A percentile compares a stretch with the other conserved stretches of the same genome.
Evolutionary conservation across 2,797 vertebrate genomes (phyloP).

Genomic region (Crocidura indochinensis): DNA sequence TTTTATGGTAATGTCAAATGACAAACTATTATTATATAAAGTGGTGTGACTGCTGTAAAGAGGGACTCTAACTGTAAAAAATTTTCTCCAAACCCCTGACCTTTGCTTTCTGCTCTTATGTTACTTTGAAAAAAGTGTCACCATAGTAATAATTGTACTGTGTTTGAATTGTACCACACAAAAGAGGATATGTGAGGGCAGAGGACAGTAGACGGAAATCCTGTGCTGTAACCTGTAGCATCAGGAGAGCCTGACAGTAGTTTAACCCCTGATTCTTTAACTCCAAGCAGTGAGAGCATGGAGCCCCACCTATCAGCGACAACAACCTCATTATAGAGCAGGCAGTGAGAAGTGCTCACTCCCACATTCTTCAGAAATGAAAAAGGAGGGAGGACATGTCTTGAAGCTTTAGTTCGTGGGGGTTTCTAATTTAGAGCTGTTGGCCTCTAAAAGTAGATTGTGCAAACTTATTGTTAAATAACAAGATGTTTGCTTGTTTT

Average conservation of each 20-base stretch:
- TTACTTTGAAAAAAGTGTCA: not conserved
- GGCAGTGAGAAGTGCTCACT: not conserved
- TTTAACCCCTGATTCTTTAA: not conserved
- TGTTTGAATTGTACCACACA: not conserved
- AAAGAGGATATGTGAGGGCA: not conserved
- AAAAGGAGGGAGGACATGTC: constrained; percentile 2
- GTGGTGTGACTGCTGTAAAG: not conserved
- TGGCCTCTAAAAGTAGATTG: no score
- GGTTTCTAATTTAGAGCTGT: no score
- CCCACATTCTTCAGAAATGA: not conserved
- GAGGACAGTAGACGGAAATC: not conserved
- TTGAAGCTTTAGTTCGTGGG: not conserved
- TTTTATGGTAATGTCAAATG: not conserved
- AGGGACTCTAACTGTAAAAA: not conserved
- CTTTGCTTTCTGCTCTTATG: not conserved
- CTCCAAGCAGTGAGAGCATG: not conserved
- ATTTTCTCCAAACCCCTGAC: not conserved
- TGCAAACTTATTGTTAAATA: no score
- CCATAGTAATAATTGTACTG: not conserved
- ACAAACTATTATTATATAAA: not conserved
- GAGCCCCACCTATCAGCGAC: not conserved
- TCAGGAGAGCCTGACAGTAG: not conserved
- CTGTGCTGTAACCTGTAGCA: not conserved
- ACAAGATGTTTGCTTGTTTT: no score
- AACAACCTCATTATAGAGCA: not conserved